These are phyloP conservation scores for Clostera curtula DNA, from an alignment of 2,888 invertebrate species.

Conservation along the genomic window DNA sequence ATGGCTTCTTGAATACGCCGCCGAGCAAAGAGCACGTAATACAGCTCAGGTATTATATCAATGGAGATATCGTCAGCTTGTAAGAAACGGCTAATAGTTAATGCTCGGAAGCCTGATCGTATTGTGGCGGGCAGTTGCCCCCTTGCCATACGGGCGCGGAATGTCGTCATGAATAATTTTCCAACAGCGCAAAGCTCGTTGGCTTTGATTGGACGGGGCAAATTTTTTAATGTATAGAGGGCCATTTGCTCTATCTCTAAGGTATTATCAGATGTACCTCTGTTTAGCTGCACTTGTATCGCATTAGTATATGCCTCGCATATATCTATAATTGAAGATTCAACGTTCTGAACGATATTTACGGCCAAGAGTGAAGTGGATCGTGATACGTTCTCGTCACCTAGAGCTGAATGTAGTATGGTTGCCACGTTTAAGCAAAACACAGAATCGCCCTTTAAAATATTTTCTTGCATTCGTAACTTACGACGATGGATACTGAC, in stretches of 20 bases:
- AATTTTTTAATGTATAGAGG: conserved; percentile 32
- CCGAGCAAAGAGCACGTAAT: conserved; percentile 52
- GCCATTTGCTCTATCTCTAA: conserved; percentile 50
- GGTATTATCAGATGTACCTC: conserved; percentile 47
- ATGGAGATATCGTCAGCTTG: conserved; percentile 51
- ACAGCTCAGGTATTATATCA: conserved; percentile 60
- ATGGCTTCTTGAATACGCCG: conserved; percentile 67
- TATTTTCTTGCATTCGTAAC: conserved; percentile 30
- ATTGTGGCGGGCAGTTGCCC: conserved; percentile 42
- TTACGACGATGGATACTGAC: conserved; percentile 35
- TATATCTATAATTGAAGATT: conserved; percentile 50
- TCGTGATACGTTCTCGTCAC: conserved; percentile 44
- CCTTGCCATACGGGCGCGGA: conserved; percentile 50
- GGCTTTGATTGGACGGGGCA: conserved; percentile 43
- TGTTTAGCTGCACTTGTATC: conserved; percentile 57
- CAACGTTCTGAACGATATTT: conserved; percentile 42
- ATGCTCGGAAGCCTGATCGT: conserved; percentile 53
- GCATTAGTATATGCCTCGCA: conserved; percentile 64
- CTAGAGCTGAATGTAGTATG: conserved; percentile 41
- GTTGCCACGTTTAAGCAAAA: conserved; percentile 56
- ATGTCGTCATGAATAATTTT: conserved; percentile 56
- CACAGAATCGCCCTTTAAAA: conserved; percentile 46
- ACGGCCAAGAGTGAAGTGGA: conserved; percentile 43
- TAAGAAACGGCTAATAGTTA: conserved; percentile 56
- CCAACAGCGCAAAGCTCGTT: conserved; percentile 62